Base-by-base conservation (phyloP, 2,797 vertebrate species). In the Dicrostonyx torquatus region DNA sequence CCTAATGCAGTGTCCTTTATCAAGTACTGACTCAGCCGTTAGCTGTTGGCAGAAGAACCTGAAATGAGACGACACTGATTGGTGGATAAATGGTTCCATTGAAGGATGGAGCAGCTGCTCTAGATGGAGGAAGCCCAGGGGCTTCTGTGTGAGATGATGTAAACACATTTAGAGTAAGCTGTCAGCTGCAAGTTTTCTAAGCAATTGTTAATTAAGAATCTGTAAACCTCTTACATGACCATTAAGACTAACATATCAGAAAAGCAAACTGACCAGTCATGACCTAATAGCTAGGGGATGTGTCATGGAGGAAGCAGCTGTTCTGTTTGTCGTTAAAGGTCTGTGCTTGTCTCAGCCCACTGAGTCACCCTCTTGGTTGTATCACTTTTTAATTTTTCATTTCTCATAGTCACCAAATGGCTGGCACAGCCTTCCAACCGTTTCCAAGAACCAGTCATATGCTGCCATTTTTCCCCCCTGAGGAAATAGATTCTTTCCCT, bases 161-260 rank as follows among this genome's bases (percentile, higher is more conserved):
- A 87, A 60, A 24, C 29, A 34, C 14, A 40, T 50, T n/a, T 18
- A 45, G 29, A 76, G 9, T 17, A 90, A 31, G n/a, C 48, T 48
- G 55, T 87, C 43, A 48, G 7, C 17, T 79, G 76, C 62, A 83
- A 6, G 40, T 92, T 88, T 95, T 31, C 48, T 72, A 90, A 80
- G 55, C 40, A 91, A 17, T 66, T 91, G 62, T 88, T 96, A 91
- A 85, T 90, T 96, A 87, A 85, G 80, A 92, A 68, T 50, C 26
- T 50, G 7, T 60, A 43, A 66, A 24, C 31, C 17, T 83, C 87
- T 87, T n/a, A 91, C 15, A 43, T n/a, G 26, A 70, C 1, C 58
- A 62, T 84, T 60, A 94, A 73, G 62, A 45, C 60, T 88, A 1
- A 80, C 78, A 6, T 73, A 58, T 70, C 34, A 85, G 80, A 76